phyloP scores from a whole-genome alignment of 2,113 vertebrate genomes.

The Hippopotamus amphibius region DNA sequence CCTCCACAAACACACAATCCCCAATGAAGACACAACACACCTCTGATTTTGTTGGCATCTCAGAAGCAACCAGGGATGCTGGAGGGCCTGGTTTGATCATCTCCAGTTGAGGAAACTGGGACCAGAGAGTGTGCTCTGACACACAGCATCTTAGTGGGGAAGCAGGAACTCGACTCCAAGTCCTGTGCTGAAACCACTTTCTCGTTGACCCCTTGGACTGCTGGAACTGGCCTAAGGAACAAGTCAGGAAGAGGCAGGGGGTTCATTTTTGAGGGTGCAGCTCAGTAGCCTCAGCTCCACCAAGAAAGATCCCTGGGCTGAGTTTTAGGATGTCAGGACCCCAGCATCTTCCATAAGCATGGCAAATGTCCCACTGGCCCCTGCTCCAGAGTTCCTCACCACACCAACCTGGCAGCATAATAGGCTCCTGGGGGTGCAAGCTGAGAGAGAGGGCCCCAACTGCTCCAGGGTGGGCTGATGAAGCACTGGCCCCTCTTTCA shows the following conservation, averaged over 20 bases:
- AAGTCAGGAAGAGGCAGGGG: neutral
- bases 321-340: neutral
- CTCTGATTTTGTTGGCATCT: neutral
- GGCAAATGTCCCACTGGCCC: too few relatives aligned
- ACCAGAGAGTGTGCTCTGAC: neutral
- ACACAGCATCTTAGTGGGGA: neutral
- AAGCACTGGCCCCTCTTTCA: too few relatives aligned
- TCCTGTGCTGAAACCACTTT: neutral
- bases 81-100: too few relatives aligned
- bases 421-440: too few relatives aligned
- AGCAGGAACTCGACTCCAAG: neutral
- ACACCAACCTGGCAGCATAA: fast-evolving
- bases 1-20: too few relatives aligned
- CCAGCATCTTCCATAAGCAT: neutral
- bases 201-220: neutral
- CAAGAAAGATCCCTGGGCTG: neutral
- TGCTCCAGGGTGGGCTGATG: fast-evolving
- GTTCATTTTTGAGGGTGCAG: neutral
- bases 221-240: neutral
- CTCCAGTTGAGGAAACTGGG: neutral
- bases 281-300: neutral
- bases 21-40: fast-evolving
- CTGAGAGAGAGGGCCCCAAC: fast-evolving
- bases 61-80: too few relatives aligned
- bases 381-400: neutral